Evolutionary conservation across 2,888 invertebrate genomes (phyloP).

Genomic region (Germaria angustata): DNA sequence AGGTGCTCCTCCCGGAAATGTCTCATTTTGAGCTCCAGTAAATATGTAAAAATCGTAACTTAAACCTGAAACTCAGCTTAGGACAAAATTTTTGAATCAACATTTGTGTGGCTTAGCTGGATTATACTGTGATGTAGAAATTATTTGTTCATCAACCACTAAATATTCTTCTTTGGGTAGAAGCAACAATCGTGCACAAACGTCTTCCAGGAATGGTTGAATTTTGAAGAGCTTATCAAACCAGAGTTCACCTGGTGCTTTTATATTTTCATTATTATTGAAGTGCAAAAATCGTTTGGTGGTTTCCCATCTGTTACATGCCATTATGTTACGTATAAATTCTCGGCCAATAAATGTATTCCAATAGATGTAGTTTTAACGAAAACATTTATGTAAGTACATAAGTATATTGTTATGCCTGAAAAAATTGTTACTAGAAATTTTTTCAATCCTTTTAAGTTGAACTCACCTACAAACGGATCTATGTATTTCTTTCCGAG

Average conservation of each 20-base stretch:
- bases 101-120: slow-evolving; percentile 47
- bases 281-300: slow-evolving; percentile 61
- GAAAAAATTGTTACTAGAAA: background rate
- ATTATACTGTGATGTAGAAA: slow-evolving; percentile 52
- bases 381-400: no score
- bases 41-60: slow-evolving; percentile 75
- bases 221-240: slow-evolving; percentile 54
- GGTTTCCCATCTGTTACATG: slow-evolving; percentile 56
- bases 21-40: slow-evolving; percentile 58
- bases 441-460: no score
- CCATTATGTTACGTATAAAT: slow-evolving; percentile 36
- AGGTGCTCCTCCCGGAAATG: slow-evolving; percentile 68
- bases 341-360: no score
- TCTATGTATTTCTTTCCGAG: no score
- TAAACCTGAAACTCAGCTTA: slow-evolving; percentile 75
- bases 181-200: slow-evolving; percentile 53
- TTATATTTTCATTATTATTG: slow-evolving; percentile 52
- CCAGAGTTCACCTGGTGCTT: slow-evolving; percentile 23
- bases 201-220: slow-evolving; percentile 55
- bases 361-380: slow-evolving; percentile 30
- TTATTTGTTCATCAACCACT: slow-evolving; percentile 59
- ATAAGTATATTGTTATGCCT: slow-evolving; percentile 21
- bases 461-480: no score
- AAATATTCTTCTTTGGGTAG: slow-evolving; percentile 62
- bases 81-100: slow-evolving; percentile 72